Evolutionary conservation across 2,113 vertebrate genomes (phyloP).

Genomic region (Crotalus tigris): DNA sequence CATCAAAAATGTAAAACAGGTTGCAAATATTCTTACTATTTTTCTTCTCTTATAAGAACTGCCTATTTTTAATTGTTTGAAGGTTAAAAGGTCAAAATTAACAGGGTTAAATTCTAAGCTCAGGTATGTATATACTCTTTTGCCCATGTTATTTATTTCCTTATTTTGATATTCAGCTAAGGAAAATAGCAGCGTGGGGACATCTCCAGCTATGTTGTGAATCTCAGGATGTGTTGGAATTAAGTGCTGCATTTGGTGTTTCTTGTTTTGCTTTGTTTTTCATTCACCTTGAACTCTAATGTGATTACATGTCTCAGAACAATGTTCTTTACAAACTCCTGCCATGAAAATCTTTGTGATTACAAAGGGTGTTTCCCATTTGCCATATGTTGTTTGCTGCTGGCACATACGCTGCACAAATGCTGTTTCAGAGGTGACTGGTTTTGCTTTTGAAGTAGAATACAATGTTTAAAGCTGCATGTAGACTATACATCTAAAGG

Average conservation of each 20-base stretch:
- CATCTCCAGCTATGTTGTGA: constrained; percentile 13
- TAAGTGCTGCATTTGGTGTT: constrained; percentile 1
- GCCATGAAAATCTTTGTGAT: constrained; percentile 18
- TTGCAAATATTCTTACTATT: neutral
- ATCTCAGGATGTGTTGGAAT: neutral
- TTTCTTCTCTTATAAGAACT: neutral
- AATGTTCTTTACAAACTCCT: constrained; percentile 26
- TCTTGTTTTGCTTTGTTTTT: constrained; percentile 1
- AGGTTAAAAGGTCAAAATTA: neutral
- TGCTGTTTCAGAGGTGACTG: constrained; percentile 14
- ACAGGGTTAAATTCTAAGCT: neutral
- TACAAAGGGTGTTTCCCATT: constrained; percentile 14
- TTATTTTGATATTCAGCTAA: neutral
- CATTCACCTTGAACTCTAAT: constrained; percentile 34
- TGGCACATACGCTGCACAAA: constrained; percentile 2
- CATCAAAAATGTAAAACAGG: neutral
- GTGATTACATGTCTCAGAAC: constrained; percentile 28
- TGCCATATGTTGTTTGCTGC: neutral
- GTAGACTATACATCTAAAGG: neutral
- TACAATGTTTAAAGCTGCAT: neutral
- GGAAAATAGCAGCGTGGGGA: neutral
- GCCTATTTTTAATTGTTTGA: neutral
- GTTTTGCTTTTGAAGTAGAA: constrained; percentile 4
- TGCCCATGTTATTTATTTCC: neutral
- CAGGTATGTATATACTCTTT: neutral